phyloP scores from a whole-genome alignment of 2,797 vertebrate genomes.

The Etheostoma nigrum region DNA sequence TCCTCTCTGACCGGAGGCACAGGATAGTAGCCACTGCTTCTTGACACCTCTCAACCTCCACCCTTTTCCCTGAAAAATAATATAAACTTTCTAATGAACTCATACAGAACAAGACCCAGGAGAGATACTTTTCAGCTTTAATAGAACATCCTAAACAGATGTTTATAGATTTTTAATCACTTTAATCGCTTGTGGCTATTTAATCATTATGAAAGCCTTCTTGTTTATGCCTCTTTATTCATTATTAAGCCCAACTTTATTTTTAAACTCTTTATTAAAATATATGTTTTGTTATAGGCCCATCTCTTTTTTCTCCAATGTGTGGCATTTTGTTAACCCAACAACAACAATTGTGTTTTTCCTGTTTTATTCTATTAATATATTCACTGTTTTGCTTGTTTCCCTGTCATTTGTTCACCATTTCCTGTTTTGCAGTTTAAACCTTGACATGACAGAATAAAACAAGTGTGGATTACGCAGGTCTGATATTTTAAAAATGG shows the following conservation, averaged over 20 bases:
- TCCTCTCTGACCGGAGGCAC: conserved; percentile 41
- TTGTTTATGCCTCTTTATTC: neutral
- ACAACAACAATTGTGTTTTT: too few species aligned
- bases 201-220: neutral
- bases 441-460: neutral
- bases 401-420: too few species aligned
- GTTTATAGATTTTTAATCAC: too few species aligned
- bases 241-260: neutral
- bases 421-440: too few species aligned
- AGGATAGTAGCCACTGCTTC: conserved; percentile 14
- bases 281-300: neutral
- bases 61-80: neutral
- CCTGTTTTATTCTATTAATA: neutral
- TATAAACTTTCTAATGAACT: conserved; percentile 40
- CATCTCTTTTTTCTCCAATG: neutral
- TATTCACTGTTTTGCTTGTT: too few species aligned
- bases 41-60: conserved; percentile 45
- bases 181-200: neutral
- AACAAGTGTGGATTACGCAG: neutral
- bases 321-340: neutral
- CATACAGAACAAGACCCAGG: neutral
- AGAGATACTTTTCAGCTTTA: neutral
- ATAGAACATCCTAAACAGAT: neutral
- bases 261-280: neutral
- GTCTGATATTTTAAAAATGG: neutral